Percentiles rank a stretch among this genome's conserved stretches.
These are phyloP conservation scores for Rhorus exstirpatorius DNA, from an alignment of 2,888 invertebrate genomes.

Conservation along the genomic window DNA sequence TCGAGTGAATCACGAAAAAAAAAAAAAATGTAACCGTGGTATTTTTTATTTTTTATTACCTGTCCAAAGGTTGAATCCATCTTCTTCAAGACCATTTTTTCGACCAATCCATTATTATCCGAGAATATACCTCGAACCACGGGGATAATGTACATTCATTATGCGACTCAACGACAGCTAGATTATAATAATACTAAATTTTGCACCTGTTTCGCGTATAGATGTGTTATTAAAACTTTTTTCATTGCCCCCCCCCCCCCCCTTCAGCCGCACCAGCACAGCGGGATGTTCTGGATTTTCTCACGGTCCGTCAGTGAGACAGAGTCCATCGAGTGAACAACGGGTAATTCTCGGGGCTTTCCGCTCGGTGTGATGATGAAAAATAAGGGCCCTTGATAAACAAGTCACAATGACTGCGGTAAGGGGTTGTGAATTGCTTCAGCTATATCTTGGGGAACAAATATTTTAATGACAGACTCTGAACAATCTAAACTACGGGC, in stretches of 20 bases:
- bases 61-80: background rate
- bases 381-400: slow-evolving; percentile 42
- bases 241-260: slow-evolving; percentile 29
- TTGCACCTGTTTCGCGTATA: slow-evolving; percentile 56
- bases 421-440: no score
- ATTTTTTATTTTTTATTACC: background rate
- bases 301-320: slow-evolving; percentile 73
- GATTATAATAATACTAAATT: slow-evolving; percentile 26
- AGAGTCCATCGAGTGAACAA: background rate
- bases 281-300: slow-evolving; percentile 75
- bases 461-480: slow-evolving; percentile 80
- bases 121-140: background rate
- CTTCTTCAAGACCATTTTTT: background rate
- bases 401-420: background rate
- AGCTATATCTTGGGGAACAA: no score
- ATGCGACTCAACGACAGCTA: background rate
- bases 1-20: slow-evolving; percentile 19
- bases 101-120: background rate
- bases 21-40: background rate
- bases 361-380: slow-evolving; percentile 54
- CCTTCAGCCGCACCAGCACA: slow-evolving; percentile 3
- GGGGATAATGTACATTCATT: background rate
- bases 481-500: slow-evolving; percentile 82
- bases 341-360: slow-evolving; percentile 41
- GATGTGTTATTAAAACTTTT: slow-evolving; percentile 62